phyloP scores from a whole-genome alignment of 2,113 vertebrate species.

The Bothrops jararaca region DNA sequence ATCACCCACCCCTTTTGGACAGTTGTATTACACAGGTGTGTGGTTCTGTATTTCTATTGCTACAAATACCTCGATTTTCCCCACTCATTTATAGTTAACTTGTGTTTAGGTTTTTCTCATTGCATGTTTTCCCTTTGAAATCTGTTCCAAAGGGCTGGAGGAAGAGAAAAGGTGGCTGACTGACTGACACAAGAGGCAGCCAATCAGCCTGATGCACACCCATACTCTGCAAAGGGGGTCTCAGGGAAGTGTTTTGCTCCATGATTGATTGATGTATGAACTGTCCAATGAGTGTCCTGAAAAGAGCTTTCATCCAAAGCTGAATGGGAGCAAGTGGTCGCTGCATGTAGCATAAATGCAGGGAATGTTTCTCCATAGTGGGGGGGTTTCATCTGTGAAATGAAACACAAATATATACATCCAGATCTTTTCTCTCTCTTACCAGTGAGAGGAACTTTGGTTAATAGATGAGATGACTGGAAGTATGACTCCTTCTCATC shows the following conservation, averaged over 20 bases:
- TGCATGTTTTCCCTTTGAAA: not conserved
- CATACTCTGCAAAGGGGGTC: not conserved
- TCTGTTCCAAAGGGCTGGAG: not conserved
- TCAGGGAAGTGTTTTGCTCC: not conserved
- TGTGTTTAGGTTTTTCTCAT: not conserved
- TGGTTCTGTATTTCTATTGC: not conserved
- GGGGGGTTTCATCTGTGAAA: not conserved
- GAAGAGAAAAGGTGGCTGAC: not conserved
- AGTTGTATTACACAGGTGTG: not conserved
- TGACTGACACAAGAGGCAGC: not conserved
- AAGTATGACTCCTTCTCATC: not conserved
- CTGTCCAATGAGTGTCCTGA: not conserved
- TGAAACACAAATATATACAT: not conserved
- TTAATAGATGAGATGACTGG: not conserved
- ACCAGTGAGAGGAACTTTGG: not conserved
- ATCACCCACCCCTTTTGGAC: not conserved
- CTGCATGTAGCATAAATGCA: not conserved
- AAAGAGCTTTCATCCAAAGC: not conserved
- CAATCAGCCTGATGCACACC: not conserved
- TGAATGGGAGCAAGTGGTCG: not conserved
- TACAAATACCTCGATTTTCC: not conserved
- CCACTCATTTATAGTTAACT: not conserved
- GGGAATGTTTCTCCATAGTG: not conserved
- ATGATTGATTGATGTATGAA: not conserved
- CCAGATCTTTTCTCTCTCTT: not conserved